Percentiles rank a stretch among this genome's conserved stretches.
Conservation (phyloP, 2,797 vertebrate genomes). For the Psittacula derbiana region DNA sequence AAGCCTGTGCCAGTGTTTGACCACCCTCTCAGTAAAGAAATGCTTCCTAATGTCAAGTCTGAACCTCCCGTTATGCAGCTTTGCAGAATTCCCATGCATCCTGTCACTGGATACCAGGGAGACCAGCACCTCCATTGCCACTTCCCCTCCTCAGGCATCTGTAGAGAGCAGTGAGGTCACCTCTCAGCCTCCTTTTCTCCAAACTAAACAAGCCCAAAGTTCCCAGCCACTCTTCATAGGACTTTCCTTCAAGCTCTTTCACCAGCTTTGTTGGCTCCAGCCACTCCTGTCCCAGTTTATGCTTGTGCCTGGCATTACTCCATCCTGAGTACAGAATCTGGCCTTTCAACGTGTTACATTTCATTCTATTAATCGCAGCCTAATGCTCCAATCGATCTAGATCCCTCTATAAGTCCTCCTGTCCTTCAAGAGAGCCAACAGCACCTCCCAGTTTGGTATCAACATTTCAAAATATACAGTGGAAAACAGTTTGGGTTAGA, state of each 20-base stretch:
- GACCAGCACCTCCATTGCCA: neutral
- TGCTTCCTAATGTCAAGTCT: neutral
- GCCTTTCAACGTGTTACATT: neutral
- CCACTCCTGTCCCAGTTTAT: neutral
- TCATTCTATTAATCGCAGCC: neutral
- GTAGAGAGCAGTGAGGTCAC: neutral
- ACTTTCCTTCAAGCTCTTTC: neutral
- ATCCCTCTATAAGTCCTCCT: neutral
- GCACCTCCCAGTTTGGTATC: neutral
- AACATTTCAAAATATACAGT: neutral
- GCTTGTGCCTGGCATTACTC: neutral
- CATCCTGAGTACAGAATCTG: neutral
- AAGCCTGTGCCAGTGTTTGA: neutral
- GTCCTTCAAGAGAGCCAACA: neutral
- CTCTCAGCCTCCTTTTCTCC: neutral
- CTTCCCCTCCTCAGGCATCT: neutral
- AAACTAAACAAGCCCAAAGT: neutral
- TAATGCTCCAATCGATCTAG: neutral
- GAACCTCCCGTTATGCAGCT: neutral
- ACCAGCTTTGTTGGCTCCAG: neutral
- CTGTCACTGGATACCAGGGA: neutral
- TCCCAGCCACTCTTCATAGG: neutral
- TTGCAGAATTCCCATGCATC: neutral
- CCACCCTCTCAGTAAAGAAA: neutral
- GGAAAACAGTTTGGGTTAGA: neutral